Conservation (phyloP, 2,113 vertebrate genomes). For the Halcyon malimbica region DNA sequence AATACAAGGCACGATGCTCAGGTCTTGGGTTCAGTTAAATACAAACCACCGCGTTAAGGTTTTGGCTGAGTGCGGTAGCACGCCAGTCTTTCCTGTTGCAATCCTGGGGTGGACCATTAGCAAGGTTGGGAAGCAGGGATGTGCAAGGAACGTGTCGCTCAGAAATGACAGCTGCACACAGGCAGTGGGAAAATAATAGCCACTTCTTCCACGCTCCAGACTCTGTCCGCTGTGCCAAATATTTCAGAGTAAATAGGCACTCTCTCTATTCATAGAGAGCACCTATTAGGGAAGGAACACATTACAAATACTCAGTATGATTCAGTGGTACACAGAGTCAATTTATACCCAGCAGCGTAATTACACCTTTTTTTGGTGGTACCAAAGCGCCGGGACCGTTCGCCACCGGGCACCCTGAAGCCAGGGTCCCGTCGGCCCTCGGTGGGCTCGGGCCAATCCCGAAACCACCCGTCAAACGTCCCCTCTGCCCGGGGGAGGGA, state of each 20-base stretch:
- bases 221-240: slow-evolving; percentile 13
- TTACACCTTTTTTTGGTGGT: slow-evolving; percentile 4
- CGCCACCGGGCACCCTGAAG: not conserved
- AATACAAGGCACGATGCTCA: not conserved
- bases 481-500: not conserved
- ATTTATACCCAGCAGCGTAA: slow-evolving; percentile 34
- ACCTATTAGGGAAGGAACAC: slow-evolving; percentile 67
- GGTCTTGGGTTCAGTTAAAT: not conserved
- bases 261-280: slow-evolving; percentile 66
- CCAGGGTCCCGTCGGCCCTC: not conserved
- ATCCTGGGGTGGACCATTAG: not conserved
- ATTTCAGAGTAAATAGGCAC: slow-evolving; percentile 29
- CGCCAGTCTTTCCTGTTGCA: not conserved
- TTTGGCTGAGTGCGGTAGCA: not conserved
- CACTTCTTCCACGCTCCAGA: slow-evolving; percentile 54
- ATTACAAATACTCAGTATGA: slow-evolving; percentile 62
- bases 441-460: not conserved
- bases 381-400: slow-evolving; percentile 10
- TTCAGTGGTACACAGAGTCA: slow-evolving; percentile 61
- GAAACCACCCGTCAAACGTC: not conserved
- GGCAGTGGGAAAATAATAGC: slow-evolving; percentile 37
- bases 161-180: slow-evolving; percentile 43
- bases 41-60: not conserved
- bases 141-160: slow-evolving; percentile 13
- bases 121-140: not conserved